Conservation (phyloP, 2,113 vertebrate species). For the Phalacrocorax brasilianus region DNA sequence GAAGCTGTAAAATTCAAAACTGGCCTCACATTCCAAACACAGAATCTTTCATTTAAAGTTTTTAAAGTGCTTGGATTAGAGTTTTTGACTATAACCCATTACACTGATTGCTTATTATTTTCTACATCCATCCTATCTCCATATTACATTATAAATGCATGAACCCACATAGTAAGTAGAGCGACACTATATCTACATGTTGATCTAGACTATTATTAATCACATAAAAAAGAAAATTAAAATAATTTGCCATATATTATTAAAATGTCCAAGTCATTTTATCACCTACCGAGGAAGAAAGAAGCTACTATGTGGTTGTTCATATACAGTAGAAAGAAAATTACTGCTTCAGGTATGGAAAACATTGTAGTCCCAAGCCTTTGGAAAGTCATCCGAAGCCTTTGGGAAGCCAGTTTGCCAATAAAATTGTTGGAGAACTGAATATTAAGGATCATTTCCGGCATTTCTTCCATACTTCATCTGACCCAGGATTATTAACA, state of each 20-base stretch:
- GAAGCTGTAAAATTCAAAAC: neutral
- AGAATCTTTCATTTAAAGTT: neutral
- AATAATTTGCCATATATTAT: conserved; percentile 26
- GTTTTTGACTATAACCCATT: neutral
- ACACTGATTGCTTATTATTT: neutral
- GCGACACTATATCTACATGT: neutral
- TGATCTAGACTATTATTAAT: conserved; percentile 3
- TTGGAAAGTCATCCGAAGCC: neutral
- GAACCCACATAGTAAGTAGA: neutral
- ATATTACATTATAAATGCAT: neutral
- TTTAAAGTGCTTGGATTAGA: neutral
- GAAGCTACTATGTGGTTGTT: neutral
- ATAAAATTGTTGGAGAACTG: neutral
- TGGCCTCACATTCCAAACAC: neutral
- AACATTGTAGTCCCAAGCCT: neutral
- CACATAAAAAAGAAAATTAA: conserved; percentile 8
- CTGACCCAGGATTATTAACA: neutral
- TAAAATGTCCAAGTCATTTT: conserved; percentile 12
- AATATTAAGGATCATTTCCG: neutral
- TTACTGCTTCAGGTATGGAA: neutral
- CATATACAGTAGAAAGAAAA: neutral
- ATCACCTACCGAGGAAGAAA: neutral
- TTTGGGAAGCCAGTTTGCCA: neutral
- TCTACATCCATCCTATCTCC: neutral
- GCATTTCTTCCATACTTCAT: neutral